Evolutionary conservation across 1,140 invertebrate genomes (phyloP).

Genomic region (Heliconius congener): DNA sequence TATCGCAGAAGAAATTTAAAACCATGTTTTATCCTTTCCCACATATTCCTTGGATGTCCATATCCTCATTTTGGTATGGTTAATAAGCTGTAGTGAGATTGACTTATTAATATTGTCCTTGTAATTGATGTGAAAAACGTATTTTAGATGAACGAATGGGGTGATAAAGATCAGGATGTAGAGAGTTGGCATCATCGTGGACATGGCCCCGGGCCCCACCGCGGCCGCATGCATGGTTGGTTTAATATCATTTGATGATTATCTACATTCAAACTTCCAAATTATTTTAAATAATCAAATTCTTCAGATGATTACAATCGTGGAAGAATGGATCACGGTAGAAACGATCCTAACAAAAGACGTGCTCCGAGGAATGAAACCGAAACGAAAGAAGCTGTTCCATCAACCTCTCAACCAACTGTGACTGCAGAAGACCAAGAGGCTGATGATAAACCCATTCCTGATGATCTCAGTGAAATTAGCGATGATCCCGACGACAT

Average conservation of each 20-base stretch:
- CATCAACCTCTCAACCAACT: slow-evolving; percentile 43
- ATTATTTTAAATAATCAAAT: not conserved
- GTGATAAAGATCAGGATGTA: slow-evolving; percentile 71
- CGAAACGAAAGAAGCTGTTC: slow-evolving; percentile 55
- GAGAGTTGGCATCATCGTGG: slow-evolving; percentile 74
- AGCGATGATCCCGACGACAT: slow-evolving; percentile 94
- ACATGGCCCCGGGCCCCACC: slow-evolving; percentile 61
- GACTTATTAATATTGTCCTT: slow-evolving; percentile 24
- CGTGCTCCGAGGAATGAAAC: slow-evolving; percentile 55
- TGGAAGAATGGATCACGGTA: slow-evolving; percentile 62
- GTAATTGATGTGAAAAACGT: slow-evolving; percentile 24
- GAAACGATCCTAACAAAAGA: slow-evolving; percentile 58
- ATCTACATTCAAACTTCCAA: not conserved
- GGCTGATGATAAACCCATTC: slow-evolving; percentile 82
- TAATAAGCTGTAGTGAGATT: slow-evolving; percentile 37
- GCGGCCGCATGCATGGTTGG: slow-evolving; percentile 68
- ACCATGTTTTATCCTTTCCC: slow-evolving; percentile 72
- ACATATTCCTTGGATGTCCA: slow-evolving; percentile 78
- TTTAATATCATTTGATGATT: not conserved
- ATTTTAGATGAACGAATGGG: slow-evolving; percentile 75
- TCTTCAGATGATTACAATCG: slow-evolving; percentile 68
- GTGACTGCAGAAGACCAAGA: slow-evolving; percentile 71
- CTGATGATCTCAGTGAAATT: slow-evolving; percentile 91
- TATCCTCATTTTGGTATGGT: slow-evolving; percentile 74
- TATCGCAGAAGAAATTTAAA: slow-evolving; percentile 64